Evolutionary conservation across 1,140 invertebrate genomes (phyloP), one percentile per base, ranked within the genome.

Genomic region (Drosophila auraria): DNA sequence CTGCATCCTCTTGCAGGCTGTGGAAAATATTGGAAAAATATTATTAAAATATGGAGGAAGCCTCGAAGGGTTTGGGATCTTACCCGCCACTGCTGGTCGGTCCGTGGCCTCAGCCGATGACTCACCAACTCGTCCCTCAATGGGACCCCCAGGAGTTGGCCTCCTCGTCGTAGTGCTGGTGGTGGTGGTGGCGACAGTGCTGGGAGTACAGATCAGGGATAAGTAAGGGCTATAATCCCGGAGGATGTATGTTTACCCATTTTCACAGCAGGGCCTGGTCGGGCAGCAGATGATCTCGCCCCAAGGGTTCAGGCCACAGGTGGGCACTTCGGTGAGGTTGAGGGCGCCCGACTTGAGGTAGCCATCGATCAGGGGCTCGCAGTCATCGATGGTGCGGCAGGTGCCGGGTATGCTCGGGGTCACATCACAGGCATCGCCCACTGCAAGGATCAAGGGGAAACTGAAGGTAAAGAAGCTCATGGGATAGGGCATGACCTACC

Each of bases 271-370:
- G 2, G 79, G 73, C 6, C 12, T 51, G 2, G 53, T 17, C 8
- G 91, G 91, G 62, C 91, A 92, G 56, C 91, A 92, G 9, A 92
- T 64, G 9, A 92, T 83, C 74, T 92, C 91, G 33, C 86, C 91
- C 23, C 27, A 51, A 8, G 50, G 9, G 3, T 17, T 36, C 15
- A 92, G 71, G n/a, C 84, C 84, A 60, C 91, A 92, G 53, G 27
- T 71, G 27, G 80, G 84, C 25, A 92, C 73, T 7, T 81, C 80
- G 14, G 15, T 23, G 2, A 42, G 11, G 0, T 14, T 76, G 11
- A 91, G 30, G 17, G 23, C 15, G 0, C 77, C 80, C 14, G 71
- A 42, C 12, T 64, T 76, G 12, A 90, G 75, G 15, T 90, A 90
- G 6, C 72, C 69, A 8, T 72, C 71, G 11, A 90, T 47, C 4